A percentile compares a stretch with the other conserved stretches of the same genome.
These are phyloP conservation scores for Mellilla xanthometata DNA, from an alignment of 2,888 invertebrate species.

Conservation along the genomic window DNA sequence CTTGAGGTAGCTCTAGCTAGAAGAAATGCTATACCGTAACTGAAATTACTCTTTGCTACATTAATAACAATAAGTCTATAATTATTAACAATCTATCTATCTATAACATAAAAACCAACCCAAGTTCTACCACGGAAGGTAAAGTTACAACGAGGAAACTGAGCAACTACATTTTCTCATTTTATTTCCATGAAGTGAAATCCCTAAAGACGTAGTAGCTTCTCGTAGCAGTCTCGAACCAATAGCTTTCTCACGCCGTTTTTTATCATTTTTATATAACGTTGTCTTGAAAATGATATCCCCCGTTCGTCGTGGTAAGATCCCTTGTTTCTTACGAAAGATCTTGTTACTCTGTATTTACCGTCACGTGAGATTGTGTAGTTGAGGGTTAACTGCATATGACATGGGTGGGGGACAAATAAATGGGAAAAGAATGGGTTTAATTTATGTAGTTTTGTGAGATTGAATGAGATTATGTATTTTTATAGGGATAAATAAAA, in stretches of 20 bases:
- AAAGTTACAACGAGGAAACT: too few relatives aligned
- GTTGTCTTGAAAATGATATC: constrained; percentile 32
- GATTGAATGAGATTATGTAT: too few relatives aligned
- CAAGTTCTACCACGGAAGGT: too few relatives aligned
- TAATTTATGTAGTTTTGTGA: too few relatives aligned
- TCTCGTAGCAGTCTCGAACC: constrained; percentile 33
- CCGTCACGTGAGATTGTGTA: constrained; percentile 18
- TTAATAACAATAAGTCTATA: too few relatives aligned
- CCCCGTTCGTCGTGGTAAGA: constrained; percentile 13
- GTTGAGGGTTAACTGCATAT: constrained; percentile 11
- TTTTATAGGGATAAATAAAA: too few relatives aligned
- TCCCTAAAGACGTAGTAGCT: constrained; percentile 28
- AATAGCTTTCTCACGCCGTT: constrained; percentile 41
- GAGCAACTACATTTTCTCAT: too few relatives aligned
- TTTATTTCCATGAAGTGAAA: constrained; percentile 4
- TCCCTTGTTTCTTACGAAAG: constrained; percentile 19
- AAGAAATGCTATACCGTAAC: too few relatives aligned
- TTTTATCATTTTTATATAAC: constrained; percentile 62
- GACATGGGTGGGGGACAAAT: constrained; percentile 4
- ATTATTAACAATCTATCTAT: too few relatives aligned
- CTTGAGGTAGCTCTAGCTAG: too few relatives aligned
- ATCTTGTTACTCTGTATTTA: constrained; percentile 25
- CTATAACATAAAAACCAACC: too few relatives aligned
- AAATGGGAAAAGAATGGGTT: neutral
- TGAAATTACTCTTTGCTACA: too few relatives aligned